Conservation (phyloP, 2,888 invertebrate genomes). For the Trachelus stipa region DNA sequence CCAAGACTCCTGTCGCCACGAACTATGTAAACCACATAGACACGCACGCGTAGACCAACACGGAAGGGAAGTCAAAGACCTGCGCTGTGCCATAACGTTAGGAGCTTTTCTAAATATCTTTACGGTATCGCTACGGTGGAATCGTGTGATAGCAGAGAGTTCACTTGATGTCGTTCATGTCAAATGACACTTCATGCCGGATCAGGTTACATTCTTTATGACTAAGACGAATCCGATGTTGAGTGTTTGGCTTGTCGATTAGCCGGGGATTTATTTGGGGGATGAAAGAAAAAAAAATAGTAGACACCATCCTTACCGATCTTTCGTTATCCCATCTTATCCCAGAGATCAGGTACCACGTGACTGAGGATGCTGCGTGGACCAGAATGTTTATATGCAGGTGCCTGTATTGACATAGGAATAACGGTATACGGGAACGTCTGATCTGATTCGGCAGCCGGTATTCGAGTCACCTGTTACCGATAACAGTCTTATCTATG, state of each 20-base stretch:
- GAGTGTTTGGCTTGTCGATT: constrained; percentile 45
- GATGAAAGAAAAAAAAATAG: background rate
- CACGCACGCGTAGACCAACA: background rate
- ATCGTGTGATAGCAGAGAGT: constrained; percentile 29
- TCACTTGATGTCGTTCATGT: constrained; percentile 49
- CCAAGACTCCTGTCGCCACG: background rate
- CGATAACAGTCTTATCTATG: background rate
- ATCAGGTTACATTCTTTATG: constrained; percentile 41
- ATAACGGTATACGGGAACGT: no score
- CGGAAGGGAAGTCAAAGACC: constrained; percentile 27
- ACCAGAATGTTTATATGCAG: background rate
- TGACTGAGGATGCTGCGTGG: background rate
- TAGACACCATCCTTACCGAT: background rate
- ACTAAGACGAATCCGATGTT: background rate
- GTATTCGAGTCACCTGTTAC: background rate
- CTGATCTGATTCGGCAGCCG: background rate
- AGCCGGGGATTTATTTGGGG: constrained; percentile 25
- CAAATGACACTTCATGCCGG: constrained; percentile 51
- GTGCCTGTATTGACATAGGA: no score
- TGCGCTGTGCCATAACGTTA: constrained; percentile 17
- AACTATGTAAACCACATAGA: background rate
- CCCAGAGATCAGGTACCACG: background rate
- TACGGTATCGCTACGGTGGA: constrained; percentile 21
- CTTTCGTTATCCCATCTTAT: background rate
- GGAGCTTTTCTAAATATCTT: constrained; percentile 55